These are phyloP conservation scores for Lochmaea capreae DNA, from an alignment of 2,888 invertebrate species.

Conservation along the genomic window DNA sequence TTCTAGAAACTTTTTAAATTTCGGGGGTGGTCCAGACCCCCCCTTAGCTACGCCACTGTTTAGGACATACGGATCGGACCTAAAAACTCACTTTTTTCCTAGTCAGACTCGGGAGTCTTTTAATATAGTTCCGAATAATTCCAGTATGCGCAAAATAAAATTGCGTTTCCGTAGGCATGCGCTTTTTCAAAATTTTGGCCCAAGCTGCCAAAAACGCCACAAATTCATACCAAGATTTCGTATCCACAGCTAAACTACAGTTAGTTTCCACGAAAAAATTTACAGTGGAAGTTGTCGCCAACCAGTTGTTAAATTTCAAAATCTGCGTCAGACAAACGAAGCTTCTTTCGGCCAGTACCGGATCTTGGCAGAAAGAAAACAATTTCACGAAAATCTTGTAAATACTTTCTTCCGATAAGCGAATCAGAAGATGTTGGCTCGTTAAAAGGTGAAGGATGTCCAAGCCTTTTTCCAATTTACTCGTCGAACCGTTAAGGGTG, in stretches of 20 bases:
- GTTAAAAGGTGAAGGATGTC: conserved; percentile 37
- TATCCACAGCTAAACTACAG: conserved; percentile 35
- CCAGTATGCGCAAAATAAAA: conserved; percentile 29
- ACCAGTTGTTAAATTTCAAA: conserved; percentile 29
- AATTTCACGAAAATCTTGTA: conserved; percentile 32
- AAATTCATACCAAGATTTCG: conserved; percentile 35
- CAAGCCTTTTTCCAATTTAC: conserved; percentile 37
- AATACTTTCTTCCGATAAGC: conserved; percentile 20
- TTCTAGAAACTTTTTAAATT: no score
- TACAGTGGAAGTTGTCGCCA: conserved; percentile 28
- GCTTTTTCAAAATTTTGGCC: conserved; percentile 34
- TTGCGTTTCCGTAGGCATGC: background rate
- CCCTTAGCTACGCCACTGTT: no score
- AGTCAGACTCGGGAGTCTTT: conserved; percentile 24
- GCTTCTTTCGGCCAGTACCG: conserved; percentile 19
- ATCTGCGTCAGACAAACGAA: conserved; percentile 37
- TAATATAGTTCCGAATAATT: conserved; percentile 37
- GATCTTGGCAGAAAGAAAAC: conserved; percentile 17
- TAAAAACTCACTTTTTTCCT: conserved; percentile 24
- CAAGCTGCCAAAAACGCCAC: conserved; percentile 32
- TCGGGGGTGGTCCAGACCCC: no score
- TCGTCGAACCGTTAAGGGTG: conserved; percentile 32
- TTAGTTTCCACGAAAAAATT: conserved; percentile 37
- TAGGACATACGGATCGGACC: no score
- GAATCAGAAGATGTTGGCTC: conserved; percentile 33